A percentile compares a stretch with the other conserved stretches of the same genome.
These are phyloP conservation scores for Coenonympha arcania DNA, from an alignment of 2,888 invertebrate species.

Conservation along the genomic window DNA sequence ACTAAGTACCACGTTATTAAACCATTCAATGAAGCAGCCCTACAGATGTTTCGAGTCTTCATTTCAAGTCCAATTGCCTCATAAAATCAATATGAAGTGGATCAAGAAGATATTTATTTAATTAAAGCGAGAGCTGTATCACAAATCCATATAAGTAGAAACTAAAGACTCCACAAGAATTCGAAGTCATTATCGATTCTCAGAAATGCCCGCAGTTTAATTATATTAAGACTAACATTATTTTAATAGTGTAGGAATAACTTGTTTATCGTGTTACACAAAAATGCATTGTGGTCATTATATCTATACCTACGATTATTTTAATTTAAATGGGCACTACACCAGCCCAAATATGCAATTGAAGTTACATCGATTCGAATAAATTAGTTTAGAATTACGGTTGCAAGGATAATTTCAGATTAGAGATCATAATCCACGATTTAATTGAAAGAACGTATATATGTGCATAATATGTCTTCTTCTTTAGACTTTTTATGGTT, in stretches of 20 bases:
- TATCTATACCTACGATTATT: background rate
- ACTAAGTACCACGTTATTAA: background rate
- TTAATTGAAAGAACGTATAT: no score
- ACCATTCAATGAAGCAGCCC: background rate
- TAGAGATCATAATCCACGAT: no score
- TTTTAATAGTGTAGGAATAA: constrained; percentile 8
- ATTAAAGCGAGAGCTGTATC: background rate
- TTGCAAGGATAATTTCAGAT: no score
- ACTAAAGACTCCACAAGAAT: constrained; percentile 13
- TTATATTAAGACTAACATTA: constrained; percentile 13
- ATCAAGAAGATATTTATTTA: constrained; percentile 6
- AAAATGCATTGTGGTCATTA: background rate
- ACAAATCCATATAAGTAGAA: constrained; percentile 7
- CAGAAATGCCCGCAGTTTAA: constrained; percentile 3
- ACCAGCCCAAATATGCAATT: no score
- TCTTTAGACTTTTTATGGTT: no score
- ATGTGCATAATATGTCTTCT: no score
- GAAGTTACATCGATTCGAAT: no score
- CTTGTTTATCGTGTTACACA: constrained; percentile 5
- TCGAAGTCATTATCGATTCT: constrained; percentile 8
- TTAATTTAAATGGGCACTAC: no score
- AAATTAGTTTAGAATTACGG: no score
- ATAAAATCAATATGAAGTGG: background rate
- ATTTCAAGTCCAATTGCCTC: background rate
- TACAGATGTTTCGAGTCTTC: background rate